These are phyloP conservation scores for Ooceraea biroi DNA, from an alignment of 1,140 invertebrate species.

Conservation along the genomic window DNA sequence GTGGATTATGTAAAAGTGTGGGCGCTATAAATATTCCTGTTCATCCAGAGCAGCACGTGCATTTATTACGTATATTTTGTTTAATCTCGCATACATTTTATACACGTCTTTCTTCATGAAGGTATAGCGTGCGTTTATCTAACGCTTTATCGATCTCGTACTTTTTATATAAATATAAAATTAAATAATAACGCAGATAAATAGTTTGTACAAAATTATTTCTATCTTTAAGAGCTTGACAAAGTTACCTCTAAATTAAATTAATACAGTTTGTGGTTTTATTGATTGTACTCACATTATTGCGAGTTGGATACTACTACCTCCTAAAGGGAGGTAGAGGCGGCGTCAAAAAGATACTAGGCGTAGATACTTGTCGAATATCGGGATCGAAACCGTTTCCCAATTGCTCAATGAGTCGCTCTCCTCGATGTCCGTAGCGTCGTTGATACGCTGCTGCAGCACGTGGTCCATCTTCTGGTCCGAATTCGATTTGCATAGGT, in stretches of 20 bases:
- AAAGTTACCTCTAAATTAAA: not conserved
- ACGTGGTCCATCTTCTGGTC: slow-evolving; percentile 70
- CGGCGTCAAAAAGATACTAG: slow-evolving; percentile 34
- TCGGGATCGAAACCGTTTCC: slow-evolving; percentile 60
- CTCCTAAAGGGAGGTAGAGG: not conserved
- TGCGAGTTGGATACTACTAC: not conserved
- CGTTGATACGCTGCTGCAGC: slow-evolving; percentile 64
- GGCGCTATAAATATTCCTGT: slow-evolving; percentile 84
- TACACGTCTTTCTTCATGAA: not conserved
- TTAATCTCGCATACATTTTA: slow-evolving; percentile 5
- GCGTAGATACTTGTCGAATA: not conserved
- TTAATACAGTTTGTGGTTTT: not conserved
- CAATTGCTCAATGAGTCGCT: slow-evolving; percentile 66
- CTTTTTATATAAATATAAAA: not conserved
- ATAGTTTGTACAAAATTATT: slow-evolving; percentile 1
- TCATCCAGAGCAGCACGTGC: not conserved
- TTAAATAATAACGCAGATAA: slow-evolving; percentile 30
- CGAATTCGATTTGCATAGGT: slow-evolving; percentile 63
- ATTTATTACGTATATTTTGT: slow-evolving; percentile 5
- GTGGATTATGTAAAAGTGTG: slow-evolving; percentile 89
- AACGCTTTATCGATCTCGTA: not conserved
- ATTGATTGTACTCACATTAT: not conserved
- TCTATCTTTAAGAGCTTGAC: not conserved
- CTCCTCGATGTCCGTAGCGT: slow-evolving; percentile 68
- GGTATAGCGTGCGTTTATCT: not conserved